Conservation (phyloP, 2,888 invertebrate genomes). For the Tetheella fluctuosa region DNA sequence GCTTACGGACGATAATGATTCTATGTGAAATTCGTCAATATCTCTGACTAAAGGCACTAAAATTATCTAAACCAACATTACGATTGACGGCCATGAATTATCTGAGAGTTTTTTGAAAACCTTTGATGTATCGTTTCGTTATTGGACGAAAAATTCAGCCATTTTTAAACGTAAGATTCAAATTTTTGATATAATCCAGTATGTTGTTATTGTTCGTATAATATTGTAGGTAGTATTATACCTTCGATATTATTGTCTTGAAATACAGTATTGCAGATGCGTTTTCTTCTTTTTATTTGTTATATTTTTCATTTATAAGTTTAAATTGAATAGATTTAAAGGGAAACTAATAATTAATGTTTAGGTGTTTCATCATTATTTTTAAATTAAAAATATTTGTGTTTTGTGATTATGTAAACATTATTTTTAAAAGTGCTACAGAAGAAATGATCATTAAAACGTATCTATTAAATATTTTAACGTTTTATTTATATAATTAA, state of each 20-base stretch:
- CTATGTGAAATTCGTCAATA: constrained; percentile 21
- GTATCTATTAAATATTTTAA: constrained; percentile 69
- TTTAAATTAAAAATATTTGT: constrained; percentile 57
- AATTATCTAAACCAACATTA: constrained; percentile 44
- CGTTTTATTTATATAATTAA: constrained; percentile 40
- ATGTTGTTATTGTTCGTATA: constrained; percentile 70
- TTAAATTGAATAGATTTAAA: constrained; percentile 67
- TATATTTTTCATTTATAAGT: constrained; percentile 69
- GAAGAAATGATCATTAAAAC: constrained; percentile 81
- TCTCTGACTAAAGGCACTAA: constrained; percentile 44
- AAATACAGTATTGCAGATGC: constrained; percentile 64
- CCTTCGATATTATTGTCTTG: constrained; percentile 58
- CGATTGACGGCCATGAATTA: constrained; percentile 41
- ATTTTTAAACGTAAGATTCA: constrained; percentile 59
- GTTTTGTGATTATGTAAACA: constrained; percentile 76
- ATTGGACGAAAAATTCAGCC: constrained; percentile 51
- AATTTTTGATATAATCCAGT: constrained; percentile 53
- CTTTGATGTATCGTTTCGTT: constrained; percentile 47
- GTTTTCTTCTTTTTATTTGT: constrained; percentile 55
- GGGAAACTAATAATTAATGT: constrained; percentile 57
- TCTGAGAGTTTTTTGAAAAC: constrained; percentile 52
- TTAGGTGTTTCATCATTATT: constrained; percentile 64
- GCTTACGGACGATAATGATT: constrained; percentile 10
- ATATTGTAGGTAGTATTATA: constrained; percentile 54
- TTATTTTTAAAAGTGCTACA: constrained; percentile 78